Conservation (phyloP, 2,797 vertebrate genomes). For the Knipowitschia caucasica region DNA sequence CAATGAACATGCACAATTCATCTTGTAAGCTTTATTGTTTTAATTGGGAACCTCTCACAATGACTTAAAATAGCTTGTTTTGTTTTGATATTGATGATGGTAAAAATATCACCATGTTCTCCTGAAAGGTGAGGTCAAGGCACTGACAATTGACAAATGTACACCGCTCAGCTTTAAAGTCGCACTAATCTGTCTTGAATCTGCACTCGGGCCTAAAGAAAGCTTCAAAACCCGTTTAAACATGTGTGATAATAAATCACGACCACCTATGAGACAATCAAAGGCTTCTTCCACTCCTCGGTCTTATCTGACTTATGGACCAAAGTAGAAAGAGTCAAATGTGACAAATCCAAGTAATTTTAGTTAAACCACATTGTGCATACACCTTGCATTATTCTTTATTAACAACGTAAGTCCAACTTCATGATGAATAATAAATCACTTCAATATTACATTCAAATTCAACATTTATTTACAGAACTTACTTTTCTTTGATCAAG, state of each 20-base stretch:
- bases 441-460: no score
- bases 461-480: no score
- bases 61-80: not conserved
- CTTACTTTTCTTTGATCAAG: no score
- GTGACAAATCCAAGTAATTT: slow-evolving; percentile 15
- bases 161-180: not conserved
- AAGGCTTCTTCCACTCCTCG: slow-evolving; percentile 16
- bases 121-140: not conserved
- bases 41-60: no score
- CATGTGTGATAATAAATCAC: slow-evolving; percentile 37
- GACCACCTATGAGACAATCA: slow-evolving; percentile 15
- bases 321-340: slow-evolving; percentile 5
- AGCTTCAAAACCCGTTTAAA: slow-evolving; percentile 19
- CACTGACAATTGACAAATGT: not conserved
- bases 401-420: not conserved
- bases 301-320: slow-evolving; percentile 6
- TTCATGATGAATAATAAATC: no score
- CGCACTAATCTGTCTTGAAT: slow-evolving; percentile 27
- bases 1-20: no score
- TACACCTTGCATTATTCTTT: not conserved
- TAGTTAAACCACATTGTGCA: slow-evolving; percentile 11
- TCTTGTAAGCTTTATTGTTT: no score
- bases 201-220: slow-evolving; percentile 15
- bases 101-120: not conserved
- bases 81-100: not conserved